These are phyloP conservation scores for Clarias magur DNA, from an alignment of 2,113 vertebrate species.

Conservation along the genomic window DNA sequence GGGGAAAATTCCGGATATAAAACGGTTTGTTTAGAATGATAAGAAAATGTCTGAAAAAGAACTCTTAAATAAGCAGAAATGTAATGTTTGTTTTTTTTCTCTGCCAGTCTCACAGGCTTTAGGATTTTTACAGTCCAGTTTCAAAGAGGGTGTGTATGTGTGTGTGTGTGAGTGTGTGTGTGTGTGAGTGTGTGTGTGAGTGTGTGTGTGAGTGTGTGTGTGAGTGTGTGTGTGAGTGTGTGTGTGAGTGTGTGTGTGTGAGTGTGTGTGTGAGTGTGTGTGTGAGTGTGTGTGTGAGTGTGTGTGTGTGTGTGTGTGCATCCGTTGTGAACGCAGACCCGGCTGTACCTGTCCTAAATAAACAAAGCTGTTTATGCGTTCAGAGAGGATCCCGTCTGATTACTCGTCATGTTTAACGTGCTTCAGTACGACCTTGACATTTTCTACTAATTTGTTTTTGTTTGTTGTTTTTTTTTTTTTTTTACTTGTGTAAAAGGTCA, in stretches of 20 bases:
- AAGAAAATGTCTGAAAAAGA: background rate
- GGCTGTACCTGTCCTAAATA: conserved; percentile 10
- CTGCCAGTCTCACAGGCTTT: background rate
- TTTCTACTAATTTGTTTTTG: background rate
- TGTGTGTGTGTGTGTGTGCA: background rate
- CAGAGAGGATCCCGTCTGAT: conserved; percentile 25
- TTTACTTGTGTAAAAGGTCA: conserved; percentile 4
- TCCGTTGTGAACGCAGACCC: background rate
- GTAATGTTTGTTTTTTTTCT: background rate
- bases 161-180: too few species aligned
- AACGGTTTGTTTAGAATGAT: background rate
- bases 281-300: too few species aligned
- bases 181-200: background rate
- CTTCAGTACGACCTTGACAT: background rate
- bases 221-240: too few species aligned
- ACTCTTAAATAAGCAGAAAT: background rate
- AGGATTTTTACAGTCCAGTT: conserved; percentile 21
- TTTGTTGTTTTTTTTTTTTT: background rate
- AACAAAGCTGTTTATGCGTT: background rate
- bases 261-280: too few species aligned
- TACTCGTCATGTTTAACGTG: conserved; percentile 8
- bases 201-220: background rate
- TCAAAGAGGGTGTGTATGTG: background rate
- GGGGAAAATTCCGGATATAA: background rate
- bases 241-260: too few species aligned